A percentile compares a stretch with the other conserved stretches of the same genome.
Conservation (phyloP, 2,113 vertebrate genomes). For the Embiotoca jacksoni region DNA sequence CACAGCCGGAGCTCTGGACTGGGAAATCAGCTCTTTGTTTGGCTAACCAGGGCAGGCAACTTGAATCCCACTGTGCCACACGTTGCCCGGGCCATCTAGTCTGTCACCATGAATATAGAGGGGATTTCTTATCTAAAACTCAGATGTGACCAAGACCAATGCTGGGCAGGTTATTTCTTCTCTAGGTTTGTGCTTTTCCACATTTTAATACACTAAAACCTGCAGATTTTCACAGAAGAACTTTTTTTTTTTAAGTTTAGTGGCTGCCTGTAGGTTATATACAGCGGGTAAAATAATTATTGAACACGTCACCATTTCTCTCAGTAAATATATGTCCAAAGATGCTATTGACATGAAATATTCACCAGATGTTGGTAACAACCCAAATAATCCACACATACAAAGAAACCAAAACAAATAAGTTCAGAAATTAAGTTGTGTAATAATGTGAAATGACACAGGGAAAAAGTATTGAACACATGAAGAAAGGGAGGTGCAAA, state of each 20-base stretch:
- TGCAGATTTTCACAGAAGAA: background rate
- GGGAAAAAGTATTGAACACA: too few relatives aligned
- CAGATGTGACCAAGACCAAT: constrained; percentile 59
- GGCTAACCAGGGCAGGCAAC: constrained; percentile 10
- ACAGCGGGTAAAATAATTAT: too few relatives aligned
- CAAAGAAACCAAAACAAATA: too few relatives aligned
- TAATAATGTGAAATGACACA: too few relatives aligned
- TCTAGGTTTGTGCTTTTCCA: background rate
- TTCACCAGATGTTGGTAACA: too few relatives aligned
- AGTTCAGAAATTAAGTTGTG: too few relatives aligned
- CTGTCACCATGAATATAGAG: constrained; percentile 61
- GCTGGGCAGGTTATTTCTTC: background rate
- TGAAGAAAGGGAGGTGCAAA: too few relatives aligned
- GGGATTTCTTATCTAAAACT: constrained; percentile 52
- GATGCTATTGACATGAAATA: too few relatives aligned
- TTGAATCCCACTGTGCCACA: constrained; percentile 40
- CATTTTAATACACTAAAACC: background rate
- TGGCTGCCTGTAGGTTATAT: too few relatives aligned
- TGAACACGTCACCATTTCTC: too few relatives aligned
- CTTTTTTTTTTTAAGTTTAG: background rate
- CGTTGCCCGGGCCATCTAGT: constrained; percentile 40
- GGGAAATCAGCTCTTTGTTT: constrained; percentile 24
- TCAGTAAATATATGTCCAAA: too few relatives aligned
- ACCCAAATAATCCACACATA: too few relatives aligned
- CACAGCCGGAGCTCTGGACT: constrained; percentile 19